phyloP scores from a whole-genome alignment of 2,888 invertebrate species.

The Chrysolina haemoptera region DNA sequence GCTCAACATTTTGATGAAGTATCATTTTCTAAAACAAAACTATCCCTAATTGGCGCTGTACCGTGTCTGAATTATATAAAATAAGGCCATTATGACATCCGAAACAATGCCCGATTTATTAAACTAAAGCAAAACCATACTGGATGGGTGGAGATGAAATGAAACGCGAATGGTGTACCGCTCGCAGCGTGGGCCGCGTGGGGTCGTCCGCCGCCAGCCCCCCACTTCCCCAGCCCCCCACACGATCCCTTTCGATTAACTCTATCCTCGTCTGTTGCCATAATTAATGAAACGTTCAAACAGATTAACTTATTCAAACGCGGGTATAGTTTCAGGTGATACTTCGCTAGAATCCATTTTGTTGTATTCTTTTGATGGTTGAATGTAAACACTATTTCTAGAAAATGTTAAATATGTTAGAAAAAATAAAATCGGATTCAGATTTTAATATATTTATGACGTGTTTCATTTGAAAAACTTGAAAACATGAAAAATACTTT shows the following conservation, averaged over 20 bases:
- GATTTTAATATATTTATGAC: no score
- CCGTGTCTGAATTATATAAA: constrained; percentile 35
- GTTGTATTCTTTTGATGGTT: not conserved
- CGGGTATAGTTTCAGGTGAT: not conserved
- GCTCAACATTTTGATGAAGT: constrained; percentile 14
- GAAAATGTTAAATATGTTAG: no score
- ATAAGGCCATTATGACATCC: constrained; percentile 59
- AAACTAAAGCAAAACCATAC: constrained; percentile 66
- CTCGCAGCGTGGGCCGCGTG: constrained; percentile 54
- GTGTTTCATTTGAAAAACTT: no score
- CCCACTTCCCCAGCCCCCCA: constrained; percentile 38
- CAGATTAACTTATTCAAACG: constrained; percentile 55
- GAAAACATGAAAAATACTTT: no score
- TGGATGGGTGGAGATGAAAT: constrained; percentile 65
- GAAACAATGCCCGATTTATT: constrained; percentile 66
- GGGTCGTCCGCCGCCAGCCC: constrained; percentile 9
- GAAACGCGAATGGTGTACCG: constrained; percentile 64
- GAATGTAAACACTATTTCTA: no score
- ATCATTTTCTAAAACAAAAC: constrained; percentile 37
- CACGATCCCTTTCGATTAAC: constrained; percentile 61
- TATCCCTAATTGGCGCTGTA: constrained; percentile 36
- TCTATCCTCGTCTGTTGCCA: constrained; percentile 61
- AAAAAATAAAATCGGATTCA: no score
- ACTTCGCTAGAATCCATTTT: not conserved
- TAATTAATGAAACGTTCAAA: constrained; percentile 64